Evolutionary conservation across 2,797 vertebrate species (phyloP).

Genomic region (Ciconia nigra): DNA sequence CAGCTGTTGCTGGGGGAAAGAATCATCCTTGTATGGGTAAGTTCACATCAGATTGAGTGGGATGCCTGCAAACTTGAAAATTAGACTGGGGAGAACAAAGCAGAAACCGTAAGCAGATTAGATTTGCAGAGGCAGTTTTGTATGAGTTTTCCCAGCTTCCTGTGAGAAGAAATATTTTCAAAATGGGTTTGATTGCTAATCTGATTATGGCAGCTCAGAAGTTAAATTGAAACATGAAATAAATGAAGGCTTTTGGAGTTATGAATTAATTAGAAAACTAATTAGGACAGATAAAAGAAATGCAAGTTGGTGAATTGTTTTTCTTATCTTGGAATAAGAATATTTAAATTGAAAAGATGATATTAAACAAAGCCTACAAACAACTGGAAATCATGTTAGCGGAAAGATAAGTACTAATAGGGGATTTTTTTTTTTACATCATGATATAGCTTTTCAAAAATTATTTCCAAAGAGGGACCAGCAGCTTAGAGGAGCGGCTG

Average conservation of each 20-base stretch:
- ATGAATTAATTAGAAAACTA: slow-evolving; percentile 64
- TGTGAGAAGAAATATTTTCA: slow-evolving; percentile 16
- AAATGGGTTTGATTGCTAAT: slow-evolving; percentile 53
- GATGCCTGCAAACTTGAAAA: slow-evolving; percentile 7
- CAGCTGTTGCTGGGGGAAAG: background rate
- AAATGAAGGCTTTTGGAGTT: slow-evolving; percentile 49
- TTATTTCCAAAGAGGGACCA: background rate
- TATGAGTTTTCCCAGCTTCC: background rate
- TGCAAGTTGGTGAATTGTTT: slow-evolving; percentile 4
- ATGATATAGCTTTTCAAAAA: background rate
- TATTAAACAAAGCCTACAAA: slow-evolving; percentile 51
- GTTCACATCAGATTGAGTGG: background rate
- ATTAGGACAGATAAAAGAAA: slow-evolving; percentile 50
- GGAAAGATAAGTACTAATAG: slow-evolving; percentile 33
- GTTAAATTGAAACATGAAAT: slow-evolving; percentile 64
- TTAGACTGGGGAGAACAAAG: slow-evolving; percentile 14
- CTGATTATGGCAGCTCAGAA: slow-evolving; percentile 1
- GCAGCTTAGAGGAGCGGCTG: background rate
- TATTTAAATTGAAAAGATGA: slow-evolving; percentile 49
- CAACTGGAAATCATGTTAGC: slow-evolving; percentile 14
- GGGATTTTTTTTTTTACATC: background rate
- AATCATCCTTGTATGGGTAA: background rate
- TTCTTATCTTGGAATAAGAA: slow-evolving; percentile 51
- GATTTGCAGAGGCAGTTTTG: background rate
- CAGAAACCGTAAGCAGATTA: background rate